phyloP scores from a whole-genome alignment of 2,113 vertebrate genomes.

The Antechinus stuartii region DNA sequence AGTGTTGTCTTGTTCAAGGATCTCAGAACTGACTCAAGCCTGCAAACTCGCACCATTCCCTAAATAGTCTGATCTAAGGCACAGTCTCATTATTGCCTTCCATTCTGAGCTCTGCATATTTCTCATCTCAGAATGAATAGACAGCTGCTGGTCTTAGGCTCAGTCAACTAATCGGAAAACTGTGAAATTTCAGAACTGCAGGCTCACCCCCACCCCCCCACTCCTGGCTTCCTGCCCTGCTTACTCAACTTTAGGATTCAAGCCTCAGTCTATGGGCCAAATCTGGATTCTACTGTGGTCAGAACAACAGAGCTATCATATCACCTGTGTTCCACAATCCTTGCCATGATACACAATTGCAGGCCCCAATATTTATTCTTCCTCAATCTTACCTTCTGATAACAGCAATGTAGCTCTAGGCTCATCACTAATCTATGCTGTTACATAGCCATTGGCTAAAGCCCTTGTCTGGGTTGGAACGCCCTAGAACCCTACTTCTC shows the following conservation, averaged over 20 bases:
- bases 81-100: too few relatives aligned
- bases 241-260: neutral
- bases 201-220: neutral
- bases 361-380: neutral
- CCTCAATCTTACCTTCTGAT: neutral
- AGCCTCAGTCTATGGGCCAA: neutral
- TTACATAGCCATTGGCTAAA: neutral
- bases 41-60: too few relatives aligned
- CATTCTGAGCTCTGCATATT: too few relatives aligned
- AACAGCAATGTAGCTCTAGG: neutral
- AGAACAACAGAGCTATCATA: neutral
- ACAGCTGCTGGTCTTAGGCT: neutral
- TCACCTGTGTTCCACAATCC: neutral
- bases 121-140: neutral
- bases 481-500: neutral
- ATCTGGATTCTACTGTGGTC: neutral
- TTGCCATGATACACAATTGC: neutral
- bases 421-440: neutral
- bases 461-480: neutral
- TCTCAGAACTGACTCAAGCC: too few relatives aligned
- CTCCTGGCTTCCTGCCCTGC: neutral
- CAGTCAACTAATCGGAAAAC: neutral
- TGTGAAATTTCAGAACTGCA: neutral
- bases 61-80: too few relatives aligned
- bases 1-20: too few relatives aligned